Evolutionary conservation across 2,888 invertebrate species (phyloP).

Genomic region (Nemotelus nigrinus): DNA sequence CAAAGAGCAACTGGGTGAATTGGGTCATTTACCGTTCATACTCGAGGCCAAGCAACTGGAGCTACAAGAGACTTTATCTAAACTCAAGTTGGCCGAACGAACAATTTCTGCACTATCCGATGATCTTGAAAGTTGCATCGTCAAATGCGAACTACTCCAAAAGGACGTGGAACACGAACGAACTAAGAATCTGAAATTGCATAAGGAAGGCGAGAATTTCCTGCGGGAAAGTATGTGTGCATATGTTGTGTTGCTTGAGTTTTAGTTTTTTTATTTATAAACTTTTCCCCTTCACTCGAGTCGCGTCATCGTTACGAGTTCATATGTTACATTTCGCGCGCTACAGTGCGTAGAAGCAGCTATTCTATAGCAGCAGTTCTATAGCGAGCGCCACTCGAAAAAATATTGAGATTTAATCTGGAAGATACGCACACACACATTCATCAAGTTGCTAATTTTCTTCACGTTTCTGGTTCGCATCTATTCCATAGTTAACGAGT

Average conservation of each 20-base stretch:
- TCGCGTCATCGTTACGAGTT: no score
- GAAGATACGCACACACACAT: background rate
- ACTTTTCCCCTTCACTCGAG: background rate
- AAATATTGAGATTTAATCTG: background rate
- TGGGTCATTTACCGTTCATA: slow-evolving; percentile 48
- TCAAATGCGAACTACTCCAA: slow-evolving; percentile 51
- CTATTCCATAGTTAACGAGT: slow-evolving; percentile 30
- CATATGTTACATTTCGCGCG: no score
- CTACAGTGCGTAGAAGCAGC: no score
- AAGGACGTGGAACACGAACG: slow-evolving; percentile 47
- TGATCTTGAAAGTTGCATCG: slow-evolving; percentile 50
- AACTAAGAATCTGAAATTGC: slow-evolving; percentile 36
- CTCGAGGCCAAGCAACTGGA: slow-evolving; percentile 50
- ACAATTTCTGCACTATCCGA: slow-evolving; percentile 48
- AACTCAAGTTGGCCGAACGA: slow-evolving; percentile 49
- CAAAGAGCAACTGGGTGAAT: slow-evolving; percentile 50
- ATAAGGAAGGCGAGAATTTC: slow-evolving; percentile 42
- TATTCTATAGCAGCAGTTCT: no score
- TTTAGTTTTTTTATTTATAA: background rate
- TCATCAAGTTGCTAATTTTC: slow-evolving; percentile 6
- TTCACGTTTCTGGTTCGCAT: background rate
- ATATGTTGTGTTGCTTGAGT: slow-evolving; percentile 13
- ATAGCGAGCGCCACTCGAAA: no score
- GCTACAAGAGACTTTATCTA: slow-evolving; percentile 47
- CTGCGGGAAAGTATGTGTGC: slow-evolving; percentile 43